Conservation (phyloP, 1,140 invertebrate genomes). For the Conus betulinus region DNA sequence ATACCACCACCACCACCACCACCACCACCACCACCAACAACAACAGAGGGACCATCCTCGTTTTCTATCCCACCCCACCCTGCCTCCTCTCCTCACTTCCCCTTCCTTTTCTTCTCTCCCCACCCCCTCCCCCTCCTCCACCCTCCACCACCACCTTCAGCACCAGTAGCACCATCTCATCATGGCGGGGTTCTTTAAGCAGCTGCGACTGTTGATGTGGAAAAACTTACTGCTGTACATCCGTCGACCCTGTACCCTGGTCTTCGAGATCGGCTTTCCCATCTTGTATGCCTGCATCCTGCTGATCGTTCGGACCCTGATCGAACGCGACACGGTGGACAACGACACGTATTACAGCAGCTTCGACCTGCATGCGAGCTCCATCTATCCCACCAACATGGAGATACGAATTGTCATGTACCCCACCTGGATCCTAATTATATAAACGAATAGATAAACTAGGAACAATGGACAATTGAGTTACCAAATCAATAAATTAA, state of each 20-base stretch:
- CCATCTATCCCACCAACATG: not conserved
- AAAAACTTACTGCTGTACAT: conserved; percentile 66
- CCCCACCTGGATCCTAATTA: too few relatives aligned
- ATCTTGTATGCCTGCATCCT: conserved; percentile 58
- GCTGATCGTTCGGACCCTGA: conserved; percentile 55
- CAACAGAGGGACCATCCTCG: too few relatives aligned
- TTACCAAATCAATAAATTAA: too few relatives aligned
- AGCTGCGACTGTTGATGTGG: conserved; percentile 61
- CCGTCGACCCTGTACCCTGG: conserved; percentile 52
- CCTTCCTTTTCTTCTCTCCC: not conserved
- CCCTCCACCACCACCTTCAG: too few relatives aligned
- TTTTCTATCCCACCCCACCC: not conserved
- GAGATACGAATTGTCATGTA: conserved; percentile 27
- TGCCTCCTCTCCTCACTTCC: not conserved
- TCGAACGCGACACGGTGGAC: conserved; percentile 41
- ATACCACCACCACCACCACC: too few relatives aligned
- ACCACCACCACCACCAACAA: too few relatives aligned
- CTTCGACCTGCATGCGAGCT: conserved; percentile 20
- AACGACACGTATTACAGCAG: conserved; percentile 48
- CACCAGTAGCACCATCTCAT: not conserved
- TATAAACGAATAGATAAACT: too few relatives aligned
- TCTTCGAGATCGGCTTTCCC: conserved; percentile 64
- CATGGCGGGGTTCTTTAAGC: conserved; percentile 35
- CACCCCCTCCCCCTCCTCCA: not conserved
- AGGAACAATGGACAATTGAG: too few relatives aligned